A percentile compares a stretch with the other conserved stretches of the same genome.
Evolutionary conservation across 1,140 invertebrate species (phyloP).

Genomic region (Zaprionus nigranus): DNA sequence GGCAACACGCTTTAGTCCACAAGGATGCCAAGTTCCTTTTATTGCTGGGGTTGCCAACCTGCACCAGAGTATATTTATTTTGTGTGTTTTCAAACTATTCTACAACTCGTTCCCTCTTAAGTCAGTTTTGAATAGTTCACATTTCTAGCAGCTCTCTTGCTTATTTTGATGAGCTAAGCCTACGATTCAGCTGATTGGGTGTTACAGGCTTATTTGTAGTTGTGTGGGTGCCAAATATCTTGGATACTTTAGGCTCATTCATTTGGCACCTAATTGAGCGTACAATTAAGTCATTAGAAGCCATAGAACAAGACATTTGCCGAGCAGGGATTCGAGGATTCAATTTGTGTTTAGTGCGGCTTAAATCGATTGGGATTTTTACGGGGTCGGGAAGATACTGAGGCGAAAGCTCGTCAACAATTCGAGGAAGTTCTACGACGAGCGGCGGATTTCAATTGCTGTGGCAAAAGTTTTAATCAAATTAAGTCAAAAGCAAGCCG

Average conservation of each 20-base stretch:
- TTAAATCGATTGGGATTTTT: conserved; percentile 51
- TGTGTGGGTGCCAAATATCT: not conserved
- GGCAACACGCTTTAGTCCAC: too few relatives aligned
- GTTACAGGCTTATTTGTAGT: conserved; percentile 2
- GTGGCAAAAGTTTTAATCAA: conserved; percentile 78
- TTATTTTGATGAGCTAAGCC: not conserved
- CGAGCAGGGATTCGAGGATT: conserved; percentile 29
- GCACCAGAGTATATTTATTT: too few relatives aligned
- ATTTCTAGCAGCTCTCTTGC: not conserved
- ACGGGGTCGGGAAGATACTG: not conserved
- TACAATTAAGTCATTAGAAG: conserved; percentile 76
- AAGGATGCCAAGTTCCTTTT: too few relatives aligned
- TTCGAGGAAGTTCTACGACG: conserved; percentile 22
- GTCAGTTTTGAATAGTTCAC: not conserved
- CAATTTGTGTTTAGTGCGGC: conserved; percentile 50
- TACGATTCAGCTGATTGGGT: conserved; percentile 13
- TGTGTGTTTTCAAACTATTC: too few relatives aligned
- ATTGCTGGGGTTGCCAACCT: too few relatives aligned
- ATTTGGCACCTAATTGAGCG: conserved; percentile 70
- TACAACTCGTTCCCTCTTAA: too few relatives aligned
- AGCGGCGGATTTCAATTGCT: conserved; percentile 45
- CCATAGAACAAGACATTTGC: conserved; percentile 15
- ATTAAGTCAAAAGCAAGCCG: conserved; percentile 75
- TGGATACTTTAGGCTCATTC: conserved; percentile 40
- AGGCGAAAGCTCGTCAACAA: conserved; percentile 19